These are phyloP conservation scores for Drosophila dunni DNA, from an alignment of 1,140 invertebrate species.

Conservation along the genomic window DNA sequence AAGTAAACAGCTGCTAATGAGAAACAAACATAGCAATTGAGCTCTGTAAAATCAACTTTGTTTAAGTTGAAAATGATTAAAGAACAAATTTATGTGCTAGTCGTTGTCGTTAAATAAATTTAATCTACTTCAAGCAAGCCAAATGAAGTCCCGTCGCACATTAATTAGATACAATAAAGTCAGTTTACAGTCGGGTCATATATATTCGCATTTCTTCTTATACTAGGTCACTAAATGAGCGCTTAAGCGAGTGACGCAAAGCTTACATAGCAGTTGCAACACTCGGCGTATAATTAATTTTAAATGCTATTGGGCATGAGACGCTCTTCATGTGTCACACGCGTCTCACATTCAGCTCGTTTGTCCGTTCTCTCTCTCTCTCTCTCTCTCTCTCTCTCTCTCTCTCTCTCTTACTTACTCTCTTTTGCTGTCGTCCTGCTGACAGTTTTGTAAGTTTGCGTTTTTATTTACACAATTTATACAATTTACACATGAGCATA, in stretches of 20 bases:
- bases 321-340: conserved; percentile 33
- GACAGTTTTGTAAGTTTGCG: conserved; percentile 49
- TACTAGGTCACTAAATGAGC: conserved; percentile 62
- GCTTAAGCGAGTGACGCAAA: conserved; percentile 75
- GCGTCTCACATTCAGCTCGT: conserved; percentile 7
- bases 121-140: neutral
- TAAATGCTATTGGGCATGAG: conserved; percentile 66
- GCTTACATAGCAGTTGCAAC: conserved; percentile 49
- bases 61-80: conserved; percentile 2
- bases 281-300: conserved; percentile 80
- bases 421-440: conserved; percentile 27
- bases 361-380: neutral
- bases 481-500: conserved; percentile 51
- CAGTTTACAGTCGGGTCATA: conserved; percentile 12
- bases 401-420: neutral
- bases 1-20: conserved; percentile 26
- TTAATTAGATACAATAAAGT: conserved; percentile 64
- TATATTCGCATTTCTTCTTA: conserved; percentile 17
- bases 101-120: neutral
- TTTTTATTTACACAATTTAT: conserved; percentile 45
- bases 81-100: neutral
- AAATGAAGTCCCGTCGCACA: conserved; percentile 53
- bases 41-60: neutral
- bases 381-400: neutral
- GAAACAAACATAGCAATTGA: conserved; percentile 17